These are phyloP conservation scores for Syngnathus scovelli DNA, from an alignment of 2,113 vertebrate genomes.

Conservation along the genomic window DNA sequence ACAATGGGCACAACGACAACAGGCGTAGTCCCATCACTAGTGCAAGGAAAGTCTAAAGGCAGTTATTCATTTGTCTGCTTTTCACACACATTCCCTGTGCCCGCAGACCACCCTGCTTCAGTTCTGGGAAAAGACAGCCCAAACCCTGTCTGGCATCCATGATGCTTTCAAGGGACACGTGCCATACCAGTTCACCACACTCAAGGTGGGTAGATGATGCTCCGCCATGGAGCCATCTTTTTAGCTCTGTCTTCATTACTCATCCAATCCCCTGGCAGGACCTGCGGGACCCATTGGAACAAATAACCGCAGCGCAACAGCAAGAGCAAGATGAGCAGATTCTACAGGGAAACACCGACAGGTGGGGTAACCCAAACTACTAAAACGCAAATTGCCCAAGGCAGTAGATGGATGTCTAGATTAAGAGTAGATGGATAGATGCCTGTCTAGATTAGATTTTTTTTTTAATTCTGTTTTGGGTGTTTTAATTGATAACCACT, in stretches of 20 bases:
- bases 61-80: too few species aligned
- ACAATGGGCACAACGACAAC: not conserved
- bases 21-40: not conserved
- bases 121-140: constrained; percentile 81
- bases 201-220: constrained; percentile 56
- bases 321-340: constrained; percentile 44
- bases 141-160: constrained; percentile 69
- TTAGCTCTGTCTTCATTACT: not conserved
- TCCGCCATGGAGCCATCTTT: not conserved
- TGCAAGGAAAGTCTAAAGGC: too few species aligned
- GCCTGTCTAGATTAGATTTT: too few species aligned
- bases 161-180: constrained; percentile 65
- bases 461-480: too few species aligned
- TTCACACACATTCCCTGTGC: not conserved
- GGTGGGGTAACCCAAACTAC: constrained; percentile 49
- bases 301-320: constrained; percentile 51
- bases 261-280: constrained; percentile 43
- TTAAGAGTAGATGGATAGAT: too few species aligned
- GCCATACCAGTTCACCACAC: constrained; percentile 67
- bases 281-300: constrained; percentile 71
- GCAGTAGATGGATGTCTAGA: not conserved
- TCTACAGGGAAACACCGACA: constrained; percentile 61
- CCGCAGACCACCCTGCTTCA: constrained; percentile 75
- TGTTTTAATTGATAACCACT: too few species aligned
- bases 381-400: not conserved